A percentile compares a stretch with the other conserved stretches of the same genome.
phyloP scores from a whole-genome alignment of 2,113 vertebrate species.

The Pachycephala philippinensis region DNA sequence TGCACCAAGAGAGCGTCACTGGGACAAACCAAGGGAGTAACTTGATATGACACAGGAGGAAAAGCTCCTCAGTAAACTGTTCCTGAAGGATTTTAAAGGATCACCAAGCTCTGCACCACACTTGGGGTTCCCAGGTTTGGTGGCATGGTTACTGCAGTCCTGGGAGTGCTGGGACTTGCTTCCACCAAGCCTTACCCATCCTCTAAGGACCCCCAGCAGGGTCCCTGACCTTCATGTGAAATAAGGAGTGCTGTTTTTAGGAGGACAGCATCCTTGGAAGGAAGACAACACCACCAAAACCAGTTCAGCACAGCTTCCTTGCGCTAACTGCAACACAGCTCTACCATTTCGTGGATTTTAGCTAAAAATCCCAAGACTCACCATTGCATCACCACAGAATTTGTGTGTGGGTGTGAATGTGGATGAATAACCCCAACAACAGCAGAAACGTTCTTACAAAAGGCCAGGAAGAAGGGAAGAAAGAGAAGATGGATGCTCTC shows the following conservation, averaged over 20 bases:
- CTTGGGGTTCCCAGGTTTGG: not conserved
- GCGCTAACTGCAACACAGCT: not conserved
- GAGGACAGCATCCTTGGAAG: not conserved
- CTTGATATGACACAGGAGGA: fast-evolving
- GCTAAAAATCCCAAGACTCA: not conserved
- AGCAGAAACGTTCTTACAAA: not conserved
- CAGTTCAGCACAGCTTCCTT: not conserved
- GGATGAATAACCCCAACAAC: not conserved
- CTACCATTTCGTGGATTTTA: not conserved
- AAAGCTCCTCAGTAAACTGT: not conserved
- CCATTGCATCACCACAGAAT: not conserved
- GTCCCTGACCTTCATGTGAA: not conserved
- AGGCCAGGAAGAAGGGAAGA: not conserved
- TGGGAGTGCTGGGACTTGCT: not conserved
- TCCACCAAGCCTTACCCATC: not conserved
- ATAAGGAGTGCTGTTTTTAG: not conserved
- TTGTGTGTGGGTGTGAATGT: not conserved
- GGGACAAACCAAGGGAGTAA: not conserved
- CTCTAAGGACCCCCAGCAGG: not conserved
- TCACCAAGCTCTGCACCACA: not conserved
- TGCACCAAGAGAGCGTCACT: fast-evolving
- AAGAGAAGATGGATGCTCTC: not conserved
- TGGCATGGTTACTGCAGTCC: not conserved
- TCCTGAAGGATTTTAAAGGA: not conserved
- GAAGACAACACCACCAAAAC: not conserved